These are phyloP conservation scores for Pavo muticus DNA, from an alignment of 2,113 vertebrate genomes.

Conservation along the genomic window DNA sequence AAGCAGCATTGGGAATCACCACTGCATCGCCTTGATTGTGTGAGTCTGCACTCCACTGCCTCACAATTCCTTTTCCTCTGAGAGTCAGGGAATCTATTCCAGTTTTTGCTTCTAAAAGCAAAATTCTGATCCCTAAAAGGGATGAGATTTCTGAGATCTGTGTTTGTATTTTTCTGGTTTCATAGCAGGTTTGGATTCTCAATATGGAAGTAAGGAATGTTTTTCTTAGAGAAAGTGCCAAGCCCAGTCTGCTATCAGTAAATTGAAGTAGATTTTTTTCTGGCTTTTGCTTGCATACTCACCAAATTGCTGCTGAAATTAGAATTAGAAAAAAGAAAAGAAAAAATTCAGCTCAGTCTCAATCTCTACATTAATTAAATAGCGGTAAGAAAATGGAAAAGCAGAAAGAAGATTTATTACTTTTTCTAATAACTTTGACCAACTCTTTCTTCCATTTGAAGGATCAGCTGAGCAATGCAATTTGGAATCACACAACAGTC, in stretches of 20 bases:
- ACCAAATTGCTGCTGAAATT: neutral
- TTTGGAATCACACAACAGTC: neutral
- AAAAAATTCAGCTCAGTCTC: neutral
- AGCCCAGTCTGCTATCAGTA: neutral
- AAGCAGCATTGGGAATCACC: neutral
- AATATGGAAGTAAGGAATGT: neutral
- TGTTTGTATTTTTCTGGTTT: neutral
- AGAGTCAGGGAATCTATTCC: neutral
- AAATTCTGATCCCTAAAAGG: neutral
- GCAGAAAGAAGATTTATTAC: too few relatives aligned
- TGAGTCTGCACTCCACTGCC: fast-evolving
- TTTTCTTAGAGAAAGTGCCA: neutral
- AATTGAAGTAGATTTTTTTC: neutral
- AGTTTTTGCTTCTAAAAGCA: neutral
- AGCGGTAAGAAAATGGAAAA: neutral
- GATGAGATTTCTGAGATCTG: neutral
- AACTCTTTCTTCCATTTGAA: neutral
- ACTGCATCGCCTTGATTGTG: fast-evolving
- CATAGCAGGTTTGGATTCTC: neutral
- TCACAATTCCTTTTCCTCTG: neutral
- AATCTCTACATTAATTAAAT: neutral
- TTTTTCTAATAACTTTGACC: neutral
- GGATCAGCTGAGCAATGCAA: neutral
- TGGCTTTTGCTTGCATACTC: neutral
- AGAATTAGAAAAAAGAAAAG: neutral